A percentile compares a stretch with the other conserved stretches of the same genome.
Evolutionary conservation across 2,888 invertebrate species (phyloP).

Genomic region (Ceriagrion tenellum): DNA sequence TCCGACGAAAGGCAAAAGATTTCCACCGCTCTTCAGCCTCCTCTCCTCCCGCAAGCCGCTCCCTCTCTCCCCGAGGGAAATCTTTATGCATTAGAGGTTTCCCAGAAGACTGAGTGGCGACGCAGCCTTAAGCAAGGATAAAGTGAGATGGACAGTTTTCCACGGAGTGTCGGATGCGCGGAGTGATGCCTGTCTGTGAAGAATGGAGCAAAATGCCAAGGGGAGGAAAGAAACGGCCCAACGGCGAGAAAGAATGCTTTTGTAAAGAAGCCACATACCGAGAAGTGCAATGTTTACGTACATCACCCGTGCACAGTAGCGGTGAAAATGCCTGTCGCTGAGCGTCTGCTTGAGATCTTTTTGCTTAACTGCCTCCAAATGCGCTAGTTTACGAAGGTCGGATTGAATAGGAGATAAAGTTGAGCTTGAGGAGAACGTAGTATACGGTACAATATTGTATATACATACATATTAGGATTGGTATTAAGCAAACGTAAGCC

Average conservation of each 20-base stretch:
- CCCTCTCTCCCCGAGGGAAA: slow-evolving; percentile 48
- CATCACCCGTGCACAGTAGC: background rate
- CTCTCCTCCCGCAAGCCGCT: background rate
- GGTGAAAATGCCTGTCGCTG: background rate
- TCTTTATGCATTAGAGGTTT: slow-evolving; percentile 62
- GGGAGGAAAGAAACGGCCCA: too few species aligned
- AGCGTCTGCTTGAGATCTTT: background rate
- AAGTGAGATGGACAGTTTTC: slow-evolving; percentile 50
- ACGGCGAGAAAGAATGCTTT: background rate
- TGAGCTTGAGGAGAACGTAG: too few species aligned
- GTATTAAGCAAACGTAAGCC: too few species aligned
- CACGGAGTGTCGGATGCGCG: slow-evolving; percentile 25
- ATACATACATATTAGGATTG: too few species aligned
- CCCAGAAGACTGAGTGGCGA: slow-evolving; percentile 42
- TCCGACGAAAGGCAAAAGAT: background rate
- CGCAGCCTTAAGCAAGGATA: slow-evolving; percentile 42
- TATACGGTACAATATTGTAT: too few species aligned
- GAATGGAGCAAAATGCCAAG: background rate
- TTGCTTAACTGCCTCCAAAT: background rate
- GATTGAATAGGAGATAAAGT: too few species aligned
- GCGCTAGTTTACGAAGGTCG: background rate
- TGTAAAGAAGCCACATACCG: background rate
- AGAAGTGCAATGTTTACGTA: background rate
- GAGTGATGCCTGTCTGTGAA: slow-evolving; percentile 20
- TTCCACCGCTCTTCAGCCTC: background rate